Percentiles rank a stretch among this genome's conserved stretches.
These are phyloP conservation scores for Neoaliturus tenellus DNA, from an alignment of 2,888 invertebrate genomes.

Conservation along the genomic window DNA sequence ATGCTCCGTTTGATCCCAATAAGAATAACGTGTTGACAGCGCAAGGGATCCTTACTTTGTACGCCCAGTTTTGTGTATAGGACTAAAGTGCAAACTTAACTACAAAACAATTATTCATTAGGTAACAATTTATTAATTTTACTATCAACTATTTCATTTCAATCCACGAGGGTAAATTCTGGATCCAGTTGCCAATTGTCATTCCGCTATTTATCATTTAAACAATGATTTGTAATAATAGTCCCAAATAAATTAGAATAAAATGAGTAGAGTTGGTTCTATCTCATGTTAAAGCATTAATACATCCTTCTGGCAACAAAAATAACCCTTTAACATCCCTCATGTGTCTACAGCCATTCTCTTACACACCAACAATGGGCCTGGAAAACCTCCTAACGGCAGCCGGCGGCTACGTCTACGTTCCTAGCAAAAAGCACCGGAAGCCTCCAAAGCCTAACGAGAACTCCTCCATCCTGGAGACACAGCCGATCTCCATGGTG, in stretches of 20 bases:
- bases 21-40: too few species aligned
- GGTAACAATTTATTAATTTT: too few species aligned
- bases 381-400: not conserved
- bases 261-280: not conserved
- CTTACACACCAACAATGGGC: not conserved
- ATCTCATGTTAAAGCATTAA: too few species aligned
- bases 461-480: not conserved
- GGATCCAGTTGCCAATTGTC: not conserved
- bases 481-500: not conserved
- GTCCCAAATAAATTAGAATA: too few species aligned
- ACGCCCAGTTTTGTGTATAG: too few species aligned
- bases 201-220: not conserved
- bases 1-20: too few species aligned
- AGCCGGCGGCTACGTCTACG: not conserved
- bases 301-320: too few species aligned
- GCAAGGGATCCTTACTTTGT: too few species aligned
- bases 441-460: not conserved
- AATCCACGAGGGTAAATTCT: too few species aligned
- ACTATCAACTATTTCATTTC: too few species aligned
- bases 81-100: too few species aligned
- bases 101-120: too few species aligned
- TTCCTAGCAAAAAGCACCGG: not conserved
- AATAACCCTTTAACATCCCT: not conserved
- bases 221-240: not conserved
- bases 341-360: not conserved